phyloP scores from a whole-genome alignment of 2,888 invertebrate species.

The Agriopis leucophaearia region DNA sequence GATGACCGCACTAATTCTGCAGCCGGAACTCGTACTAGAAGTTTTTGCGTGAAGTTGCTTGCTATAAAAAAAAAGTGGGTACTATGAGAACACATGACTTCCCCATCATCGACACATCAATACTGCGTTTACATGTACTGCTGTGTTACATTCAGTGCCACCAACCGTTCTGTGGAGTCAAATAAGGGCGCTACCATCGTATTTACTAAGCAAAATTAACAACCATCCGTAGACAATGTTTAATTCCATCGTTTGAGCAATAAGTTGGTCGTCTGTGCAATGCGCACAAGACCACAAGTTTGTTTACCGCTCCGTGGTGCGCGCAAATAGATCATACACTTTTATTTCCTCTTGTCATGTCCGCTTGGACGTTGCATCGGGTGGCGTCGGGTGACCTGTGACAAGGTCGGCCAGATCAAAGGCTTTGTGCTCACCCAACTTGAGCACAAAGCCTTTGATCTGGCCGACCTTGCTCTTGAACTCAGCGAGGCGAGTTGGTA shows the following conservation, averaged over 20 bases:
- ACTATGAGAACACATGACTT: conserved; percentile 5
- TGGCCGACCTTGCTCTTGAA: conserved; percentile 35
- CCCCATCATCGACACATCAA: background rate
- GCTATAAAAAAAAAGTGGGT: too few species aligned
- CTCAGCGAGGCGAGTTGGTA: background rate
- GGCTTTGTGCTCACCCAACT: conserved; percentile 28
- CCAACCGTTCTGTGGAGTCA: background rate
- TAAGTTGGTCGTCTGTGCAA: background rate
- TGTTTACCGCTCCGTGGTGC: conserved; percentile 44
- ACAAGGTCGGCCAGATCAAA: conserved; percentile 25
- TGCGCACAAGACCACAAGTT: conserved; percentile 34
- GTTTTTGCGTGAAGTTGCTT: too few species aligned
- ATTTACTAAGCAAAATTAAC: background rate
- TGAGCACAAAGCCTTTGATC: conserved; percentile 28
- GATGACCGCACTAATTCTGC: too few species aligned
- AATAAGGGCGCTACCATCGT: background rate
- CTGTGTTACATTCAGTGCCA: background rate
- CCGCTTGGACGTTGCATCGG: conserved; percentile 10
- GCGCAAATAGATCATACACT: conserved; percentile 51
- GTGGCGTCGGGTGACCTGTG: conserved; percentile 13
- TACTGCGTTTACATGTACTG: conserved; percentile 28
- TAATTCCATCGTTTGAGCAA: background rate
- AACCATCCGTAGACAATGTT: background rate
- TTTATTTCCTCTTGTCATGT: conserved; percentile 44
- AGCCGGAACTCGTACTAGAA: too few species aligned